Percentiles rank a stretch among this genome's conserved stretches.
Conservation (phyloP, 2,113 vertebrate species). For the Corythoichthys haematopterus region DNA sequence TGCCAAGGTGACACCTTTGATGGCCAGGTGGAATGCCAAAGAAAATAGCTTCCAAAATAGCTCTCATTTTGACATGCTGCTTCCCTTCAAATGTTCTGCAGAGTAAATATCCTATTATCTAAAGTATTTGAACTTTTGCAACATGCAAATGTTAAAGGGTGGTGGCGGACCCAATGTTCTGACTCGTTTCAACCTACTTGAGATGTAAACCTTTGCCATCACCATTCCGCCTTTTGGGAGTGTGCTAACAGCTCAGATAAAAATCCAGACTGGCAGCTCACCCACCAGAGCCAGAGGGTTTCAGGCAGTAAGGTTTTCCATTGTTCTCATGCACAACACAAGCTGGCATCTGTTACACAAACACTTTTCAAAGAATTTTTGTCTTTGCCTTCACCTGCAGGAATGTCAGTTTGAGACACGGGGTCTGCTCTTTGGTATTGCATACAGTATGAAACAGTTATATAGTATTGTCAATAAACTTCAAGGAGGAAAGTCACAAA, state of each 20-base stretch:
- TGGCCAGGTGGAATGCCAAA: slow-evolving; percentile 48
- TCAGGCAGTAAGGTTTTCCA: no score
- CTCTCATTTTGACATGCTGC: slow-evolving; percentile 40
- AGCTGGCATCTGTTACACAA: slow-evolving; percentile 3
- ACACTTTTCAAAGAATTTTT: slow-evolving; percentile 26
- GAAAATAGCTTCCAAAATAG: slow-evolving; percentile 72
- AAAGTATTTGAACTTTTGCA: background rate
- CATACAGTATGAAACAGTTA: no score
- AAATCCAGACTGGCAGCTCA: no score
- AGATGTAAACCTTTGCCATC: no score
- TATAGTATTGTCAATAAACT: no score
- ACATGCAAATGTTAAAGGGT: background rate
- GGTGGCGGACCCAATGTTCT: no score
- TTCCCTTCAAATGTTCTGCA: slow-evolving; percentile 52
- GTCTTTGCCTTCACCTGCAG: slow-evolving; percentile 17
- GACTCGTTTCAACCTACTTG: no score
- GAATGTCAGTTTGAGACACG: slow-evolving; percentile 31
- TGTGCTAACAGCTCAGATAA: no score
- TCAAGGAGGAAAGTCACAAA: no score
- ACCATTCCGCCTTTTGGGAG: no score
- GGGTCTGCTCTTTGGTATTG: slow-evolving; percentile 11
- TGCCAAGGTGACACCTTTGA: slow-evolving; percentile 67
- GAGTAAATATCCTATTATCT: slow-evolving; percentile 57
- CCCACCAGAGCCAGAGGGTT: no score
- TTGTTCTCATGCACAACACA: no score